These are phyloP conservation scores for Archilochus colubris DNA, from an alignment of 2,113 vertebrate species.

Conservation along the genomic window DNA sequence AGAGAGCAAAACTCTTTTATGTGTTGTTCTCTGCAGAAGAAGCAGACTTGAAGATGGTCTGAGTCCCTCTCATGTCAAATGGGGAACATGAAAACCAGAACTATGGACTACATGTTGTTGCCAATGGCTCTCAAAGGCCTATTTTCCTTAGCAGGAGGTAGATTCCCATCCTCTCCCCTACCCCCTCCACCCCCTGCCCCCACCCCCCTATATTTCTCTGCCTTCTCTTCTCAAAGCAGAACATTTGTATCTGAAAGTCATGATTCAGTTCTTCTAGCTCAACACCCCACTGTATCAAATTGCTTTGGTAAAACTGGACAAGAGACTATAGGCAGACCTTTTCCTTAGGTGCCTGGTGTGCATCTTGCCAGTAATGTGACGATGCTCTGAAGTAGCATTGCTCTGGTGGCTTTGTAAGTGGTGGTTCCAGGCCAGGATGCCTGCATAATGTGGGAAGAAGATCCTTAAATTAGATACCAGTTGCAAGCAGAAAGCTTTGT, in stretches of 20 bases:
- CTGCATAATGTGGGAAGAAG: neutral
- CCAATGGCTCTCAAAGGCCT: neutral
- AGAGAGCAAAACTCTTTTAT: neutral
- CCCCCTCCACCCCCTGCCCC: too few relatives aligned
- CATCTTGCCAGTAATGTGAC: fast-evolving
- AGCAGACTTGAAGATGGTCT: neutral
- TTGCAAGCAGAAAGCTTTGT: neutral
- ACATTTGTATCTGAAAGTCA: neutral
- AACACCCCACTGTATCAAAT: neutral
- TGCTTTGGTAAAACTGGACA: neutral
- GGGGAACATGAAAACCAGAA: neutral
- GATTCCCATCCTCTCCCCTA: neutral
- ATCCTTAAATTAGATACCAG: neutral
- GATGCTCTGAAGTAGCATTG: neutral
- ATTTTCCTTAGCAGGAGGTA: neutral
- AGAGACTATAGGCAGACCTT: neutral
- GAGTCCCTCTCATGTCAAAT: neutral
- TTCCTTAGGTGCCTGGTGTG: fast-evolving
- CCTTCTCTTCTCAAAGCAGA: neutral
- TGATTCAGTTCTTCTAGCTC: neutral
- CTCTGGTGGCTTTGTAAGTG: neutral
- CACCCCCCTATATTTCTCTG: neutral
- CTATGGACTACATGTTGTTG: fast-evolving
- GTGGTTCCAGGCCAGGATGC: fast-evolving
- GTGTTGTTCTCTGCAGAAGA: neutral